phyloP scores from a whole-genome alignment of 2,113 vertebrate species.

The Gymnarchus niloticus region DNA sequence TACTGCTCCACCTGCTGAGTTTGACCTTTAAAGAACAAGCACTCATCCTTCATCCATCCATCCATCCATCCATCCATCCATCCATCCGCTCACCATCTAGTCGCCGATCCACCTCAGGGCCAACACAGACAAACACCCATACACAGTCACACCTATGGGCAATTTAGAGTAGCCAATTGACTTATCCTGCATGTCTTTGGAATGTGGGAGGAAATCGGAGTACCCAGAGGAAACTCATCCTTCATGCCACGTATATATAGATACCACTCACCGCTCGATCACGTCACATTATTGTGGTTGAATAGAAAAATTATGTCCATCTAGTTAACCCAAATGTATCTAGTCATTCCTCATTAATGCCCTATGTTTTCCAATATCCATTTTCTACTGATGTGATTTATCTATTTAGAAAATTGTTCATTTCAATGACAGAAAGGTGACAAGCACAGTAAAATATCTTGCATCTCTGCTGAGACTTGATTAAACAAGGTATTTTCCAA shows the following conservation, averaged over 20 bases:
- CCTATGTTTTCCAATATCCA: neutral
- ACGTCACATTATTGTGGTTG: neutral
- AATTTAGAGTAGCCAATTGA: no score
- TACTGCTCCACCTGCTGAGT: neutral
- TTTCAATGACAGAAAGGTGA: neutral
- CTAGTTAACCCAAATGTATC: neutral
- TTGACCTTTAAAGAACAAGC: neutral
- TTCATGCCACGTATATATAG: neutral
- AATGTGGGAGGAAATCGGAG: no score
- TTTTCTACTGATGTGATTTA: neutral
- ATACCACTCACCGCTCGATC: neutral
- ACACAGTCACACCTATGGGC: no score
- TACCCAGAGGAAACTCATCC: no score
- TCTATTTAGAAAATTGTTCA: neutral
- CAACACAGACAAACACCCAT: no score
- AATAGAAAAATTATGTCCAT: neutral
- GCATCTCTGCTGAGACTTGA: neutral
- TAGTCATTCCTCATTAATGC: neutral
- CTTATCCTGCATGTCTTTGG: no score
- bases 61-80: neutral
- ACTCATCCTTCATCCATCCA: no score
- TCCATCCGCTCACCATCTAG: no score
- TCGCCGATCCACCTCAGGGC: no score
- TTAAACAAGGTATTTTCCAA: neutral
- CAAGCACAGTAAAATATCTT: neutral